Base-by-base conservation (phyloP, 2,113 vertebrate genomes). In the Myiagra hebetior region DNA sequence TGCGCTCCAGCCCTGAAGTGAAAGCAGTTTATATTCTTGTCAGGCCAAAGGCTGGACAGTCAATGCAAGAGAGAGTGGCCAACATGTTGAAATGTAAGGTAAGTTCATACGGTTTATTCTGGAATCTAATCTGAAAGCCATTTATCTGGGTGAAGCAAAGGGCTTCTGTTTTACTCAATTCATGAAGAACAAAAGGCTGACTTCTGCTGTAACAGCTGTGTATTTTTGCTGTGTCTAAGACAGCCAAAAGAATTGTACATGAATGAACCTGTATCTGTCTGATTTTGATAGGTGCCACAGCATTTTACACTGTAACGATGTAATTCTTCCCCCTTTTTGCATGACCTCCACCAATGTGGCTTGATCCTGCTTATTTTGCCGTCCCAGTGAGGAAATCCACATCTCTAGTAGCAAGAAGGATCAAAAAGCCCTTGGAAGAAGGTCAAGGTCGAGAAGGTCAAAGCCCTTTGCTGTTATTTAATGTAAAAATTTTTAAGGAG, bases 81-180 rank as follows among this genome's bases (percentile, higher is more conserved):
- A 98, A 98, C 96, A 99, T 99, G 98, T 97, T 99, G 94, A 98
- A 98, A 70, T 99, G 98, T 97, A 99, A 99, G 98, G 99, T 99
- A 95, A 37, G 89, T 42, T 33, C 20, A 44, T 67, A 1, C 50
- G 33, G 33, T 47, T 89, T 85, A 68, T 74, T 85, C 53, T 65
- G 27, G 21, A 77, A 30, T 77, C 53, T 72, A 55, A 69, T 67
- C 5, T 85, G 67, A 80, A 95, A 52, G 70, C 49, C 33, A 8
- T 68, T 49, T 63, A 44, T 3, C 13, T 78, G 46, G 13, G 19
- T 63, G 31, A 42, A 77, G 27, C 47, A 55, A 17, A 77, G n/a
- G 28, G 22, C 46, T 72, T 63, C 11, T 52, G 12, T 62, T 65
- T 30, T 31, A 60, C 33, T 74, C 17, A 17, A 2, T 37, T 79